A percentile compares a stretch with the other conserved stretches of the same genome.
These are phyloP conservation scores for Sinocyclocheilus rhinocerous DNA, from an alignment of 2,113 vertebrate genomes.

Conservation along the genomic window DNA sequence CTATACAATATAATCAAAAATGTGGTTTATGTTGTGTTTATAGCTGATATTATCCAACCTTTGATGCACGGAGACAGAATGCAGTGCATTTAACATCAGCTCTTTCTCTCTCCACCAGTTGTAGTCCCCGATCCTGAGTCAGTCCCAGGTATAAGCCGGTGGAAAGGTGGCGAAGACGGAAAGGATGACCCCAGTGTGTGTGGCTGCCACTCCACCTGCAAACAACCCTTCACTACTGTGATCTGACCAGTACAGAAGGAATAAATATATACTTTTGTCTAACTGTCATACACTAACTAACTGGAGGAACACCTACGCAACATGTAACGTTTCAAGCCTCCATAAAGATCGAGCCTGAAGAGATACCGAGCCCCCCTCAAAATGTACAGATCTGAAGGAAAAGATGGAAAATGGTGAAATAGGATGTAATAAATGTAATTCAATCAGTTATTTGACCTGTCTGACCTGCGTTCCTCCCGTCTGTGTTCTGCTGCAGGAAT, in stretches of 20 bases:
- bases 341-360: conserved; percentile 92
- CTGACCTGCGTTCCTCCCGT: conserved; percentile 88
- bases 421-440: neutral
- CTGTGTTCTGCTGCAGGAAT: conserved; percentile 82
- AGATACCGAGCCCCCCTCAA: conserved; percentile 87
- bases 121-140: conserved; percentile 84
- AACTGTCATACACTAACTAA: neutral
- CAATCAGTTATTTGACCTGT: neutral
- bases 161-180: conserved; percentile 89
- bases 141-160: conserved; percentile 91
- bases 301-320: conserved; percentile 83
- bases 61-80: conserved; percentile 91
- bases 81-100: conserved; percentile 87
- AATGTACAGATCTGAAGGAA: conserved; percentile 85
- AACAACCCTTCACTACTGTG: neutral
- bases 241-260: neutral
- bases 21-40: neutral
- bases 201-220: conserved; percentile 93
- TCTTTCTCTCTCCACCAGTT: conserved; percentile 86
- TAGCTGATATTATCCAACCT: conserved; percentile 76
- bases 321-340: conserved; percentile 91
- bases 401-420: conserved; percentile 34
- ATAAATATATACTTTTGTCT: neutral
- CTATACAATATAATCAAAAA: neutral
- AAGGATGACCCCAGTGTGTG: conserved; percentile 88